Evolutionary conservation across 1,140 invertebrate species (phyloP).

Genomic region (Megalonaias nervosa): DNA sequence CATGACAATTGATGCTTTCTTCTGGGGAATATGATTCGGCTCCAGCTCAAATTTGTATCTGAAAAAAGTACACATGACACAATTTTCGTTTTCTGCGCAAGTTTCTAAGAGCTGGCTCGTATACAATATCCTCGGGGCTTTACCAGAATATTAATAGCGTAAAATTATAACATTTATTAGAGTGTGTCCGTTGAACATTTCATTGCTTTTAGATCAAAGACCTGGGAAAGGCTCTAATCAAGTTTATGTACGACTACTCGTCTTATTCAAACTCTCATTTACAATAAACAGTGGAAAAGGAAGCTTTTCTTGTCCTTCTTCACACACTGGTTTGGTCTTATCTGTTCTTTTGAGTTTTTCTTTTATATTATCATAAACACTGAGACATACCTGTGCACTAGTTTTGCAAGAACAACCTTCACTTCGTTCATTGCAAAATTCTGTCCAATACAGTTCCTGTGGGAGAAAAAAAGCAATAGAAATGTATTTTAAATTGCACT

Average conservation of each 20-base stretch:
- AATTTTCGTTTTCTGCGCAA: background rate
- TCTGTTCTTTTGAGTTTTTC: too few relatives aligned
- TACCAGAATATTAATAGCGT: too few relatives aligned
- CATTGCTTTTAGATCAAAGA: too few relatives aligned
- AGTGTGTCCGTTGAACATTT: too few relatives aligned
- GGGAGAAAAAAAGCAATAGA: background rate
- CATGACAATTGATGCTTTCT: slow-evolving; percentile 2
- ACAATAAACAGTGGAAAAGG: background rate
- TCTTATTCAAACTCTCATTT: background rate
- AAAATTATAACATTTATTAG: too few relatives aligned
- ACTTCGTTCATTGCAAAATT: slow-evolving; percentile 26
- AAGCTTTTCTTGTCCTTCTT: background rate
- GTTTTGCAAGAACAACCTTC: slow-evolving; percentile 21
- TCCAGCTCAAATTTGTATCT: slow-evolving; percentile 20
- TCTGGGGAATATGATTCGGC: background rate
- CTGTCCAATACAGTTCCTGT: slow-evolving; percentile 28
- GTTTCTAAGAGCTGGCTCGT: background rate
- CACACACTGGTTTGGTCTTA: too few relatives aligned
- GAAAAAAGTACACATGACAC: background rate
- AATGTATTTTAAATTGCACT: too few relatives aligned
- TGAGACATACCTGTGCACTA: slow-evolving; percentile 15
- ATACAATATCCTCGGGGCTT: too few relatives aligned
- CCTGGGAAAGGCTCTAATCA: background rate
- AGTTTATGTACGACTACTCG: background rate
- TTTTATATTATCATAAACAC: too few relatives aligned